phyloP scores from a whole-genome alignment of 2,888 invertebrate genomes.

The Pimpla rufipes region DNA sequence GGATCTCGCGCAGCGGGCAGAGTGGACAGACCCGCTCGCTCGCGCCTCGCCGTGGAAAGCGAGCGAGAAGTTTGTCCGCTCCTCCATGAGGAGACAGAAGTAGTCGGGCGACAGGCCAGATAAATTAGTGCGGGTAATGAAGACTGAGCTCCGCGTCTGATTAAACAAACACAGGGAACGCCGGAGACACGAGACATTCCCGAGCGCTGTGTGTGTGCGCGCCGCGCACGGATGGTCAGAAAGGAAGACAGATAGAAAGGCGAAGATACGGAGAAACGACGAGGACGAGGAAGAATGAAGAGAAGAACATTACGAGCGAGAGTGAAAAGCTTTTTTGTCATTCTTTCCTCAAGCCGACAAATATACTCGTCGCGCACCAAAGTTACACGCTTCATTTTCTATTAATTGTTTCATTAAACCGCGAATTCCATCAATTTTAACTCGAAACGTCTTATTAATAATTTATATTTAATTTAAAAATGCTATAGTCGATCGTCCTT shows the following conservation, averaged over 20 bases:
- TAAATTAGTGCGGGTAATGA: conserved; percentile 83
- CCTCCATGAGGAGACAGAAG: conserved; percentile 70
- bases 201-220: conserved; percentile 17
- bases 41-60: conserved; percentile 37
- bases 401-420: background rate
- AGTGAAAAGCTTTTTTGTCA: conserved; percentile 63
- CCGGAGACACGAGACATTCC: conserved; percentile 73
- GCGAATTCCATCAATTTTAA: background rate
- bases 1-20: conserved; percentile 48
- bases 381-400: background rate
- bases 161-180: conserved; percentile 82
- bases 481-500: too few species aligned
- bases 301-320: conserved; percentile 51
- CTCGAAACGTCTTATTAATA: background rate
- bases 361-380: background rate
- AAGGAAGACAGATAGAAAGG: conserved; percentile 66
- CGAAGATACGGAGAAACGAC: conserved; percentile 48
- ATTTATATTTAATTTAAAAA: too few species aligned
- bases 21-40: conserved; percentile 56
- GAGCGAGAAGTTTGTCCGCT: conserved; percentile 36
- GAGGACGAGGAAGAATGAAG: conserved; percentile 27
- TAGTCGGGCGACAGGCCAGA: conserved; percentile 81
- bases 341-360: conserved; percentile 63
- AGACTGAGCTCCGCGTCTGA: conserved; percentile 83
- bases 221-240: conserved; percentile 49